Evolutionary conservation across 2,888 invertebrate species (phyloP).

Genomic region (Sturmia bella): DNA sequence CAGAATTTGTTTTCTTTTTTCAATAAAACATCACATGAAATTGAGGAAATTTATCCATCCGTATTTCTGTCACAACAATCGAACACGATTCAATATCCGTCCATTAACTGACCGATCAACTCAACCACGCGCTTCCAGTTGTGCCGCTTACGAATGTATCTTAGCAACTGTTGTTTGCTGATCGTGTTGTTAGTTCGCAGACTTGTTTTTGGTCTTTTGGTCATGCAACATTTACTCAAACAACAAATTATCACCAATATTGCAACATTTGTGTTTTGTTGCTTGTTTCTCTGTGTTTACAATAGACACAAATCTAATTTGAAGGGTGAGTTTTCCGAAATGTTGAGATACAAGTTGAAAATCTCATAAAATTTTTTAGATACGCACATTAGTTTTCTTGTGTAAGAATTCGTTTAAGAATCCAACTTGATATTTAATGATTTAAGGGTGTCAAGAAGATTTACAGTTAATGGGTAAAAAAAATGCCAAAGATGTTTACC

Average conservation of each 20-base stretch:
- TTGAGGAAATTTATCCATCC: background rate
- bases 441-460: too few species aligned
- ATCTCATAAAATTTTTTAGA: background rate
- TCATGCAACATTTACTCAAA: conserved; percentile 47
- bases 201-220: conserved; percentile 20
- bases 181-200: conserved; percentile 43
- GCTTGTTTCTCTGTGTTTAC: background rate
- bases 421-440: too few species aligned
- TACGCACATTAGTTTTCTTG: background rate
- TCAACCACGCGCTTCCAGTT: conserved; percentile 21
- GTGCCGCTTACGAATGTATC: conserved; percentile 46
- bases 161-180: conserved; percentile 55
- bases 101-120: background rate
- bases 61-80: conserved; percentile 8
- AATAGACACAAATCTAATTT: conserved; percentile 25
- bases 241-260: conserved; percentile 50
- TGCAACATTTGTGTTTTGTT: conserved; percentile 57
- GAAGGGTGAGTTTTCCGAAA: conserved; percentile 16
- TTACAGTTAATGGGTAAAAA: too few species aligned
- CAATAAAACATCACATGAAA: background rate
- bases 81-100: conserved; percentile 1
- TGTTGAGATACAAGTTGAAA: conserved; percentile 43
- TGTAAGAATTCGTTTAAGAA: too few species aligned
- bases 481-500: too few species aligned
- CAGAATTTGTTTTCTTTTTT: conserved; percentile 1